phyloP scores from a whole-genome alignment of 53 echinoderm and acorn worm species.

The Actinopyga echinites region DNA sequence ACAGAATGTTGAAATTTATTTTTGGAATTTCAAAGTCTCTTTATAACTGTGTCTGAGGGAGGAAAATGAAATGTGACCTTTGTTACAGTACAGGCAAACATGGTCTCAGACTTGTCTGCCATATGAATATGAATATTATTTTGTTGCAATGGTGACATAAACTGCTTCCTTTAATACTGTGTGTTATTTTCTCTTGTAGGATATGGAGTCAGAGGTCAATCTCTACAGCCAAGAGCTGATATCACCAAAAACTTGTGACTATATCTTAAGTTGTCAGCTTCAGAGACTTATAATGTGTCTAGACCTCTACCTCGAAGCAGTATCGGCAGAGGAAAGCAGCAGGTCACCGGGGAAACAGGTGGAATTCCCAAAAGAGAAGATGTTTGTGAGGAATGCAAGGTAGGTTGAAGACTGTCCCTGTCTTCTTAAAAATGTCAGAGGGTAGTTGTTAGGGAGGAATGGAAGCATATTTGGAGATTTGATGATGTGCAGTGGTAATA shows the following conservation, averaged over 20 bases:
- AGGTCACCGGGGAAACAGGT: slow-evolving; percentile 26
- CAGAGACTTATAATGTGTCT: slow-evolving; percentile 92
- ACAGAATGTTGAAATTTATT: too few species aligned
- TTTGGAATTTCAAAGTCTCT: too few species aligned
- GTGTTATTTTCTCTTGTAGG: slow-evolving; percentile 36
- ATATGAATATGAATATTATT: neutral
- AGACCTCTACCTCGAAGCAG: slow-evolving; percentile 83
- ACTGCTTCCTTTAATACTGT: neutral
- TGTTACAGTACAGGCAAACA: too few species aligned
- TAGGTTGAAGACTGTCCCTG: too few species aligned
- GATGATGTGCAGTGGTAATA: too few species aligned
- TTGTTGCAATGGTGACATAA: neutral
- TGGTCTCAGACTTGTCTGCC: too few species aligned
- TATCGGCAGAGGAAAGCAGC: neutral
- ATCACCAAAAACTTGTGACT: slow-evolving; percentile 61
- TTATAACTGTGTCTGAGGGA: too few species aligned
- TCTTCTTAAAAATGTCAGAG: too few species aligned
- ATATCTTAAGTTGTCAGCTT: slow-evolving; percentile 85
- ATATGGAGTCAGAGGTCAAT: slow-evolving; percentile 89
- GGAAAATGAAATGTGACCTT: too few species aligned
- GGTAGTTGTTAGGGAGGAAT: too few species aligned
- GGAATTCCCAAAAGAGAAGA: slow-evolving; percentile 94
- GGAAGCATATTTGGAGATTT: too few species aligned
- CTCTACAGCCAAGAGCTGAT: slow-evolving; percentile 78
- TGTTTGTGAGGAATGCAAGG: slow-evolving; percentile 89